phyloP scores from a whole-genome alignment of 2,888 invertebrate species.

The Spilarctia lutea region DNA sequence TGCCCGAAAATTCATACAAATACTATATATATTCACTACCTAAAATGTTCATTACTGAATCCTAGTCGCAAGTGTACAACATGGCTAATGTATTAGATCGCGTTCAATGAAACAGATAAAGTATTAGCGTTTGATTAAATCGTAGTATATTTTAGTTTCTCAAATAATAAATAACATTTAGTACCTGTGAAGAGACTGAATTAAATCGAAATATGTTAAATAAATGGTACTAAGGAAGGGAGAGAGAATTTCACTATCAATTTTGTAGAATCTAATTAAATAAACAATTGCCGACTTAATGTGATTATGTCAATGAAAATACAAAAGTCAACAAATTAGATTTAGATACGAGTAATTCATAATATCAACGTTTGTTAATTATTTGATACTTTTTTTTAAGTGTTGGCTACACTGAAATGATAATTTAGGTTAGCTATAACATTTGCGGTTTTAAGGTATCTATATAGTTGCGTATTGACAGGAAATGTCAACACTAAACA shows the following conservation, averaged over 20 bases:
- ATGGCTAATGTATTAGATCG: constrained; percentile 33
- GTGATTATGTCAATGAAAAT: not conserved
- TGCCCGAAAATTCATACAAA: too few species aligned
- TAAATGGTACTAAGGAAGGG: not conserved
- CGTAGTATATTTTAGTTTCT: constrained; percentile 36
- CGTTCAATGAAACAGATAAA: constrained; percentile 46
- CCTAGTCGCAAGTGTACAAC: not conserved
- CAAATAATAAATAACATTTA: constrained; percentile 11
- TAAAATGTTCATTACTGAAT: too few species aligned
- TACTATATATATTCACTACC: too few species aligned
- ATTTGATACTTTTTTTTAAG: too few species aligned
- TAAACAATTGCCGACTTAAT: not conserved
- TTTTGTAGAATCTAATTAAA: not conserved
- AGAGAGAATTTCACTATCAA: not conserved
- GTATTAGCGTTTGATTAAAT: constrained; percentile 45
- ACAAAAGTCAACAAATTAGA: not conserved
- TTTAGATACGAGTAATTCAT: too few species aligned
- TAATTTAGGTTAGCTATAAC: too few species aligned
- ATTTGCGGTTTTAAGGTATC: too few species aligned
- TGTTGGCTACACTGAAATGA: too few species aligned
- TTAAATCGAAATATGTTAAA: not conserved
- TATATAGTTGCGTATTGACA: too few species aligned
- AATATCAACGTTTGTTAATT: too few species aligned
- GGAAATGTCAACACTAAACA: too few species aligned
- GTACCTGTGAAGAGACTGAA: not conserved